Percentiles rank a stretch among this genome's conserved stretches.
phyloP scores from a whole-genome alignment of 35 echinoderm and acorn worm species.

The Lytechinus variegatus region DNA sequence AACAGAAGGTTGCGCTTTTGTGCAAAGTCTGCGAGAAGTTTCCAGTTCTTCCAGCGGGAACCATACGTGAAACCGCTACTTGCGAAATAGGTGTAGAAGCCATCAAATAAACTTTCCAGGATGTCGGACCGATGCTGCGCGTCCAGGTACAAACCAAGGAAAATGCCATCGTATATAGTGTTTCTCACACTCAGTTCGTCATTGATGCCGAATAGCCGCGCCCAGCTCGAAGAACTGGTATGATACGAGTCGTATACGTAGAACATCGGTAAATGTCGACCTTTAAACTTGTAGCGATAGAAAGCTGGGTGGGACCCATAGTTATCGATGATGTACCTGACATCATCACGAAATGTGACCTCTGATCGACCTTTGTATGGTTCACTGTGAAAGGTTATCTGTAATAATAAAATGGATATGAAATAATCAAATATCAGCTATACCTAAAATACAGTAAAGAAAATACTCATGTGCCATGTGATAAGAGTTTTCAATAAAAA shows the following conservation, averaged over 20 bases:
- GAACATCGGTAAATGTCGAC: constrained; percentile 64
- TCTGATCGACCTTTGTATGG: constrained; percentile 84
- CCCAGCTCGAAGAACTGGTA: constrained; percentile 68
- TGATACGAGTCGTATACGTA: constrained; percentile 97
- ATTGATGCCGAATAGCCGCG: constrained; percentile 59
- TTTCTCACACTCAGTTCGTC: constrained; percentile 57
- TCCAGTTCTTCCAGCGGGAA: constrained; percentile 87
- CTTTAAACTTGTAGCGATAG: constrained; percentile 63
- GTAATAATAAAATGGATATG: constrained; percentile 42
- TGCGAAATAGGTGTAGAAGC: constrained; percentile 99
- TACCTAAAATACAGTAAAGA: too few species aligned
- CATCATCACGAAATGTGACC: constrained; percentile 65
- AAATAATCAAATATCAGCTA: background rate
- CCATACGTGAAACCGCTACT: constrained; percentile 84
- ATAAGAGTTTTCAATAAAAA: too few species aligned
- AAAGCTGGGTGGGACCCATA: constrained; percentile 91
- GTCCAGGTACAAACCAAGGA: constrained; percentile 85
- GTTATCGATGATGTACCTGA: constrained; percentile 82
- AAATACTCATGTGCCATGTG: too few species aligned
- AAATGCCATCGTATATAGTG: constrained; percentile 80
- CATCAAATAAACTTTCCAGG: constrained; percentile 67
- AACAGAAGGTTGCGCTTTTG: constrained; percentile 64
- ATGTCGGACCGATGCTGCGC: constrained; percentile 73
- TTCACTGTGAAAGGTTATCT: constrained; percentile 96
- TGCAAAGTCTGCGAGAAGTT: constrained; percentile 64